phyloP scores from a whole-genome alignment of 2,797 vertebrate species.

The Labeo calbasu region DNA sequence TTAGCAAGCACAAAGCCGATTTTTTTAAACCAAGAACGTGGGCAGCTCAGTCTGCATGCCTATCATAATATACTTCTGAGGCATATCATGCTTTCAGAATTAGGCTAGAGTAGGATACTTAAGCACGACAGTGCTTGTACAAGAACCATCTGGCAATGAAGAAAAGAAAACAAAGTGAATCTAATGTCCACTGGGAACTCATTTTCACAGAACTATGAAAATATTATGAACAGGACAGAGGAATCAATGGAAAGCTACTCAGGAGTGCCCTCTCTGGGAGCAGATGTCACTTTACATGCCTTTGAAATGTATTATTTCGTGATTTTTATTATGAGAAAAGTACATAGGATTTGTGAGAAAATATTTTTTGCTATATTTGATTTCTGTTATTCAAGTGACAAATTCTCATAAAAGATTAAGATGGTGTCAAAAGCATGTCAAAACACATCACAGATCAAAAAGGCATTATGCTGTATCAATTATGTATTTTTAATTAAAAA shows the following conservation, averaged over 20 bases:
- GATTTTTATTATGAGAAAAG: background rate
- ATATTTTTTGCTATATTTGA: background rate
- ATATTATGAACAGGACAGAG: background rate
- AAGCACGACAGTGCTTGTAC: constrained; percentile 9
- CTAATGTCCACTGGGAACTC: constrained; percentile 4
- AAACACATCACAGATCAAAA: background rate
- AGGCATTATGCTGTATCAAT: background rate
- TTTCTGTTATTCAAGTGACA: too few relatives aligned
- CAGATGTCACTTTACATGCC: background rate
- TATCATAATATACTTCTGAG: constrained; percentile 22
- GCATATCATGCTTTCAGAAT: background rate
- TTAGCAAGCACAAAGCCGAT: constrained; percentile 1
- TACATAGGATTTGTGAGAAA: background rate
- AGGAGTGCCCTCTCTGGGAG: constrained; percentile 24
- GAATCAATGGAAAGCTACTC: background rate
- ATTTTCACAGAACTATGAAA: constrained; percentile 9
- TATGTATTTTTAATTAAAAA: background rate
- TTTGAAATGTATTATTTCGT: background rate
- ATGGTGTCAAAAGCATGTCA: background rate
- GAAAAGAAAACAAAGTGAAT: constrained; percentile 14
- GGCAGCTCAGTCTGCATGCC: background rate
- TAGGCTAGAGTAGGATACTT: background rate
- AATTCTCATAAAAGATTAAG: background rate
- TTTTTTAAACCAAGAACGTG: background rate
- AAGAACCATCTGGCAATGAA: constrained; percentile 18